Evolutionary conservation across 2,113 vertebrate species (phyloP).

Genomic region (Silurus meridionalis): DNA sequence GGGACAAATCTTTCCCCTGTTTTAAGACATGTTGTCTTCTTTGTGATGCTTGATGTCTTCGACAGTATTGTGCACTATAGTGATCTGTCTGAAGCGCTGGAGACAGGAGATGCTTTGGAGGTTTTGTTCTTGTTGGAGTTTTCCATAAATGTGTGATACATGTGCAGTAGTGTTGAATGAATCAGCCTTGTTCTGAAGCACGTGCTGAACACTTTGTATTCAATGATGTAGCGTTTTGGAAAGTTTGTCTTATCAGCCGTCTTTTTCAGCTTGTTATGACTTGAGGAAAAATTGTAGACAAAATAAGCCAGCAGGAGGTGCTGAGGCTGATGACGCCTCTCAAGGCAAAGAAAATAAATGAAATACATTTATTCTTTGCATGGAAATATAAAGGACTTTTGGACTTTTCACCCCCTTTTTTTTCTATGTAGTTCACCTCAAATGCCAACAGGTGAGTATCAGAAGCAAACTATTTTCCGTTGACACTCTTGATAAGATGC

Average conservation of each 20-base stretch:
- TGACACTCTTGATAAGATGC: conserved; percentile 29
- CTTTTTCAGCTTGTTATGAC: conserved; percentile 34
- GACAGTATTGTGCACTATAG: not conserved
- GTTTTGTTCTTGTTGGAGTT: not conserved
- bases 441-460: conserved; percentile 25
- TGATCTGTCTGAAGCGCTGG: not conserved
- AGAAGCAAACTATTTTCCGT: conserved; percentile 14
- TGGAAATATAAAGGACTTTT: conserved; percentile 9
- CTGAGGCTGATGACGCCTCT: conserved; percentile 12
- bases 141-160: not conserved
- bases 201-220: not conserved
- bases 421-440: not conserved
- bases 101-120: not conserved
- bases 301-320: conserved; percentile 21
- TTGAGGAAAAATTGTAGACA: conserved; percentile 30
- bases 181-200: not conserved
- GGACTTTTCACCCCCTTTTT: not conserved
- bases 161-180: too few species aligned
- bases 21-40: conserved; percentile 52
- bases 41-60: conserved; percentile 58
- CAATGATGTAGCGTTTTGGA: not conserved
- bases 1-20: conserved; percentile 66
- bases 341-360: conserved; percentile 33
- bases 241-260: conserved; percentile 12
- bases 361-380: conserved; percentile 11